Conservation (phyloP, 2,888 invertebrate species). For the Lamellibrachia columna region DNA sequence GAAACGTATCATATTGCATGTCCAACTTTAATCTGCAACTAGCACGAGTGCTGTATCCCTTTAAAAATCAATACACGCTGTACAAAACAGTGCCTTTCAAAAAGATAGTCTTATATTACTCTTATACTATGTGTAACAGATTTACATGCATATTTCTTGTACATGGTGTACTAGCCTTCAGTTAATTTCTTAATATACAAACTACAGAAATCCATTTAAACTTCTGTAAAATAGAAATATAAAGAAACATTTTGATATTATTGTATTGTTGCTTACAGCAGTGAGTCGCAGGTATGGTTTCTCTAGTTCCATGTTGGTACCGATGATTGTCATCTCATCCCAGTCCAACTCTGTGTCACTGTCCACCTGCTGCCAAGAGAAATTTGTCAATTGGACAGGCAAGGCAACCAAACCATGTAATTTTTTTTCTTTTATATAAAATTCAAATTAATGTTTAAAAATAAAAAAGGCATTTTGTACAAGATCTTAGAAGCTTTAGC, state of each 20-base stretch:
- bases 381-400: no score
- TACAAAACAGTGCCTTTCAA: background rate
- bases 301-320: conserved; percentile 92
- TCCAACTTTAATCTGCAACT: background rate
- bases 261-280: conserved; percentile 49
- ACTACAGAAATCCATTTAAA: conserved; percentile 16
- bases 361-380: background rate
- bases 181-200: background rate
- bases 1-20: background rate
- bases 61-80: background rate
- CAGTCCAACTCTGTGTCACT: conserved; percentile 76
- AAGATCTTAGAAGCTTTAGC: no score
- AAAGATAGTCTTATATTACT: background rate
- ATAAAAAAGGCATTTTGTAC: no score
- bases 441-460: no score
- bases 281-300: conserved; percentile 96
- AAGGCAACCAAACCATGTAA: no score
- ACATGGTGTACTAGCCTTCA: background rate
- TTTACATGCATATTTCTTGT: background rate
- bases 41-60: background rate
- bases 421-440: no score
- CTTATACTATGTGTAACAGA: background rate
- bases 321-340: conserved; percentile 86
- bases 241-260: background rate
- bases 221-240: background rate